phyloP scores from a whole-genome alignment of 2,797 vertebrate genomes.

The Cossypha niveicapilla region DNA sequence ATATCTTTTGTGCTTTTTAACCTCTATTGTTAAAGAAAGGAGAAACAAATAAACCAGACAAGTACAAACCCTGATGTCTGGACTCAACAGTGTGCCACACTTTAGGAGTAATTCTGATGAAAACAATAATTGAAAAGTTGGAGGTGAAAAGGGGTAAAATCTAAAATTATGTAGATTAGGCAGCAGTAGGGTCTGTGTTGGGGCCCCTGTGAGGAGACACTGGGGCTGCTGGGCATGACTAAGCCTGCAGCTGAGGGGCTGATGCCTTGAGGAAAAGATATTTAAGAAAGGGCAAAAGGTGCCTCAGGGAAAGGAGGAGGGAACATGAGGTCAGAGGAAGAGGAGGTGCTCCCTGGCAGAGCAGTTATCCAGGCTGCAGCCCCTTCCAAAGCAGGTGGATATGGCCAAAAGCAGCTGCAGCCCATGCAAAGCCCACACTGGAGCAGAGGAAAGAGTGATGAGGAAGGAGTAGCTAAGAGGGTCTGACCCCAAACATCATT shows the following conservation, averaged over 20 bases:
- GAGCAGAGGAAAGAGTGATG: neutral
- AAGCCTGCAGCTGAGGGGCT: fast-evolving
- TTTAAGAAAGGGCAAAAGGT: neutral
- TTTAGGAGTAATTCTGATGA: neutral
- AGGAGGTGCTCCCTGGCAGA: neutral
- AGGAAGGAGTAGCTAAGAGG: neutral
- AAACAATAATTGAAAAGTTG: neutral
- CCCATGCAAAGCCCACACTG: neutral
- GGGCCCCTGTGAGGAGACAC: neutral
- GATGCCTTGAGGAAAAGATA: neutral
- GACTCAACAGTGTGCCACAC: neutral
- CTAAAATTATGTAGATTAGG: neutral
- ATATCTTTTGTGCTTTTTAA: neutral
- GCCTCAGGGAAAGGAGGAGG: neutral
- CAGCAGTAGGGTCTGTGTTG: fast-evolving
- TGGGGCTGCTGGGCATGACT: fast-evolving
- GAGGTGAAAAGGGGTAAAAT: neutral
- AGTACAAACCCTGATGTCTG: neutral
- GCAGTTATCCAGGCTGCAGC: neutral
- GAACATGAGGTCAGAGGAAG: neutral
- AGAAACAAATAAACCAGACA: neutral
- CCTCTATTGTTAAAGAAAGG: neutral
- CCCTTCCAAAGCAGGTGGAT: neutral
- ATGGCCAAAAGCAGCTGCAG: neutral
- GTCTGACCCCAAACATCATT: neutral